Conservation (phyloP, 2,888 invertebrate species). For the Trichopria drosophilae region DNA sequence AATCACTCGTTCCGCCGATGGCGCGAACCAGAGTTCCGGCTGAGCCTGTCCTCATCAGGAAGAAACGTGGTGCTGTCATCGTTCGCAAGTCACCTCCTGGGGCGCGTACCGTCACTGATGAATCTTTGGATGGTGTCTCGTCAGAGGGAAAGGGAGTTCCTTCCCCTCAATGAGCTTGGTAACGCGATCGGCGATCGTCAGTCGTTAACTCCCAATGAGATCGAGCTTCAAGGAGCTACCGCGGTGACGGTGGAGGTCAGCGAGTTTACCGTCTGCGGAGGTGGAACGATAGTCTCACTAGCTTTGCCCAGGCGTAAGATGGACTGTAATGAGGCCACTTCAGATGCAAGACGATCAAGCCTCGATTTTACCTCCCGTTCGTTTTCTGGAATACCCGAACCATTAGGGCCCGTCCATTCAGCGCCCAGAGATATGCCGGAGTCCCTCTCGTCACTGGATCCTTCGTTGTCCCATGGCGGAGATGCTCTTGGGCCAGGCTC, state of each 20-base stretch:
- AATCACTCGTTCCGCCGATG: slow-evolving; percentile 26
- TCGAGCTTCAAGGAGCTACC: slow-evolving; percentile 18
- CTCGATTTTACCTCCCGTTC: slow-evolving; percentile 82
- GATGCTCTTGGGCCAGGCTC: slow-evolving; percentile 80
- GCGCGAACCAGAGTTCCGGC: slow-evolving; percentile 11
- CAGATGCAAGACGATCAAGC: slow-evolving; percentile 83
- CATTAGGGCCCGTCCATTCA: slow-evolving; percentile 62
- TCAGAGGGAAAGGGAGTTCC: too few relatives aligned
- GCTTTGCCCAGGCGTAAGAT: slow-evolving; percentile 71
- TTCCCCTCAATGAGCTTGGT: too few relatives aligned
- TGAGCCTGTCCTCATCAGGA: too few relatives aligned
- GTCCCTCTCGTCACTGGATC: slow-evolving; percentile 87
- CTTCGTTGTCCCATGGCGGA: slow-evolving; percentile 85
- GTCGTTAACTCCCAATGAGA: slow-evolving; percentile 14
- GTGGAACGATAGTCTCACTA: slow-evolving; percentile 37
- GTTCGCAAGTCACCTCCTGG: not conserved
- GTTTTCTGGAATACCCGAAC: slow-evolving; percentile 60
- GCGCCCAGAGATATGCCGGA: slow-evolving; percentile 84
- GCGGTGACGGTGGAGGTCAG: slow-evolving; percentile 14
- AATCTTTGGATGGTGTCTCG: not conserved
- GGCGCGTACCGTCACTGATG: not conserved
- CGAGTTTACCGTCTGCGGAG: slow-evolving; percentile 12
- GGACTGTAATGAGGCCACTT: slow-evolving; percentile 87
- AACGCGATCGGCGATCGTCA: slow-evolving; percentile 18
- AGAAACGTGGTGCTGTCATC: not conserved